A percentile compares a stretch with the other conserved stretches of the same genome.
These are phyloP conservation scores for Hirtodrosophila duncani DNA, from an alignment of 2,888 invertebrate genomes.

Conservation along the genomic window DNA sequence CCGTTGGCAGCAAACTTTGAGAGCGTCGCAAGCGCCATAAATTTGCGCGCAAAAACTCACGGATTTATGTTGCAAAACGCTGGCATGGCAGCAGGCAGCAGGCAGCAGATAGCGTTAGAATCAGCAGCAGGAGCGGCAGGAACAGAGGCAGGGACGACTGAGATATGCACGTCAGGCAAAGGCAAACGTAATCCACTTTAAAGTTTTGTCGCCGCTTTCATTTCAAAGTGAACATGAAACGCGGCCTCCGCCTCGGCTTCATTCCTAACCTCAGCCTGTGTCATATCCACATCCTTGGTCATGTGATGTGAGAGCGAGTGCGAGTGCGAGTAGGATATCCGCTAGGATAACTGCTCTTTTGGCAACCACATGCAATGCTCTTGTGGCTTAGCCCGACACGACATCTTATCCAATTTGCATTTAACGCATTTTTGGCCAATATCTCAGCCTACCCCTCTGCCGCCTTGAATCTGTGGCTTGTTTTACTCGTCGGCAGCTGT, in stretches of 20 bases:
- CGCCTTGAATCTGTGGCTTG: slow-evolving; percentile 1
- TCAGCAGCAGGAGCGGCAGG: background rate
- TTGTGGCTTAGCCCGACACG: slow-evolving; percentile 39
- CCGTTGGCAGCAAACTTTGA: slow-evolving; percentile 47
- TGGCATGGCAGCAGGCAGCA: slow-evolving; percentile 25
- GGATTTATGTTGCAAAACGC: slow-evolving; percentile 70
- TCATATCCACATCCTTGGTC: too few relatives aligned
- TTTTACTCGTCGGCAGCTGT: slow-evolving; percentile 10
- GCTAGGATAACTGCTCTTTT: slow-evolving; percentile 53
- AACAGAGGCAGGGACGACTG: background rate
- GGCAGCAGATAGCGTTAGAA: slow-evolving; percentile 51
- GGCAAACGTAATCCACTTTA: slow-evolving; percentile 73
- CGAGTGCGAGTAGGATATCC: too few relatives aligned
- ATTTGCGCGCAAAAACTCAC: slow-evolving; percentile 65
- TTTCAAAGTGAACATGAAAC: slow-evolving; percentile 63
- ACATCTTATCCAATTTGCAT: slow-evolving; percentile 72
- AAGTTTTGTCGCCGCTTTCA: slow-evolving; percentile 66
- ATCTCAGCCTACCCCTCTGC: slow-evolving; percentile 23
- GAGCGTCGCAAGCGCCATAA: slow-evolving; percentile 48
- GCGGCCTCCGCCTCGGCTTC: slow-evolving; percentile 39
- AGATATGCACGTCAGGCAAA: slow-evolving; percentile 37
- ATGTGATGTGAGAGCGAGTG: slow-evolving; percentile 49
- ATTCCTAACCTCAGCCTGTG: background rate
- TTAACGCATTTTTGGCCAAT: slow-evolving; percentile 69
- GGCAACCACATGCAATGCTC: slow-evolving; percentile 41